Evolutionary conservation across 2,113 vertebrate species (phyloP), one percentile per base, ranked within the genome.

Genomic region (Connochaetes taurinus): DNA sequence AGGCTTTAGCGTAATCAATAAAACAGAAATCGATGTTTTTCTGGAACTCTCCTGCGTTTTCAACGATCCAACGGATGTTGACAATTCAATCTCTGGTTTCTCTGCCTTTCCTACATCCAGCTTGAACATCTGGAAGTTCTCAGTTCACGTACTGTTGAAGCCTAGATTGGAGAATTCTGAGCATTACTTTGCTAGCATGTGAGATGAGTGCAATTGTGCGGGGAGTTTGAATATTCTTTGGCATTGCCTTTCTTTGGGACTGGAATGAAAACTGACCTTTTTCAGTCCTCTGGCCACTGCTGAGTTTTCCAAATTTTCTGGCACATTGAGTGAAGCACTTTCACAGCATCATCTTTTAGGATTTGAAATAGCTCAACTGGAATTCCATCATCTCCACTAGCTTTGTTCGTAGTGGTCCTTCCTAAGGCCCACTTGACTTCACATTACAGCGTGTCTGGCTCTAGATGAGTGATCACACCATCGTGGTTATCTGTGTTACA

Each of bases 61-160:
- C 33, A 36, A 21, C 0, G 4, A 67, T 67, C 17, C 64, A 67
- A 2, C 4, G 0, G 17, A 67, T 67, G 64, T 21, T 67, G 17
- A 21, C 64, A 67, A 67, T 67, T 36, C 36, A 33, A 67, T 21
- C 33, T 67, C 33, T 67, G 8, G 64, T 67, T 67, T 67, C 7
- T 36, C 64, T 67, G 64, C 8, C 17, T 67, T 36, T 67, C 17
- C 33, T 67, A 67, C 36, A 67, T 67, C 33, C 64, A 67, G 33
- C 33, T 67, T 67, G 64, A 67, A 67, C 33, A 36, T 36, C 64
- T 67, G 64, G 33, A 67, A 36, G 33, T 67, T 67, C 33, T 19
- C 0, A 0, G 16, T 67, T 67, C 33, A 67, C 0, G 4, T 67
- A 21, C 17, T 67, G 8, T 5, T 67, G 64, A 67, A 67, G 33